Base-by-base conservation (phyloP, 2,113 vertebrate genomes). In the Anser brachyrhynchus region DNA sequence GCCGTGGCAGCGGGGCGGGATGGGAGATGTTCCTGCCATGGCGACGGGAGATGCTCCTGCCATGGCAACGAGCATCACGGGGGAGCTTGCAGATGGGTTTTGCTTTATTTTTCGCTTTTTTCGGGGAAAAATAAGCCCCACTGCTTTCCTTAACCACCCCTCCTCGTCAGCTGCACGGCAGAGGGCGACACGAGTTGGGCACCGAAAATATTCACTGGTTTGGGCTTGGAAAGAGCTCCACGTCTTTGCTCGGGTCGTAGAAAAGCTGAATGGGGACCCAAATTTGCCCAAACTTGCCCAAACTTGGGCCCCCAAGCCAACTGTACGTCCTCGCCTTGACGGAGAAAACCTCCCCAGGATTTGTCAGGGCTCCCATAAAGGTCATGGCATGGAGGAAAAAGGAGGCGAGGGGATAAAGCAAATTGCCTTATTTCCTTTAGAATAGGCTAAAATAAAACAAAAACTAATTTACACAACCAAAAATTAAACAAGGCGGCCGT, bases 91-190 rank as follows among this genome's bases (percentile, higher is more conserved):
- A 0, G 16, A 23, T 13, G 26, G 37, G 33, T 64, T 64, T 39
- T 8, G 49, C 58, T 55, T 58, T 12, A 33, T 58, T 58, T 58
- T 58, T 33, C 10, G 3, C 29, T 6, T 58, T 58, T 57, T 58
- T 57, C 7, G 29, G 54, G 54, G 29, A 57, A 58, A 3, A 28
- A 1, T 21, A 20, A 39, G 8, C 69, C 41, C 52, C 35, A 2
- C 1, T 43, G 58, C 17, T 81, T 81, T 20, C 4, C 76, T 35
- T 61, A 55, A 55, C 13, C 59, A 25, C 14, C n/a, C 70, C 1
- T 43, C 26, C 11, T 37, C 21, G 0, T 43, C 13, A 9, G 25
- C 57, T 12, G 31, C 19, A 46, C 1, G 14, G 4, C 0, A 13
- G 35, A 61, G 10, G 55, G n/a, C 19, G 39, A 55, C 8, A 9